phyloP scores from a whole-genome alignment of 2,797 vertebrate species.

The Etheostoma perlongum region DNA sequence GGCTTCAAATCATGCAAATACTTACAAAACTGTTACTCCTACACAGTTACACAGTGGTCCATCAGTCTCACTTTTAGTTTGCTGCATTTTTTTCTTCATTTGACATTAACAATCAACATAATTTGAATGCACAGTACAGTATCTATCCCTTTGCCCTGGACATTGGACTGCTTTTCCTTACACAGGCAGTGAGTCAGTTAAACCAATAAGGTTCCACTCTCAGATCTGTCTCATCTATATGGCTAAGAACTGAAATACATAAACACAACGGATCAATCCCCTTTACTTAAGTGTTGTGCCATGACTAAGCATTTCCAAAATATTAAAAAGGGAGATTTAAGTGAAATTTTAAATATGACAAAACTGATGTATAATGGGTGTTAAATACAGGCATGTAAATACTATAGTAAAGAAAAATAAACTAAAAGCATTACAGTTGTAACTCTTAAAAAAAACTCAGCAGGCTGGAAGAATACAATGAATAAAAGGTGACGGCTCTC shows the following conservation, averaged over 20 bases:
- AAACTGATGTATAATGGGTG: not conserved
- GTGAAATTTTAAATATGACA: not conserved
- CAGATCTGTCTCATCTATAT: constrained; percentile 12
- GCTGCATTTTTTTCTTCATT: not conserved
- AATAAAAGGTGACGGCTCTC: constrained; percentile 23
- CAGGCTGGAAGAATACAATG: not conserved
- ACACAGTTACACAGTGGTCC: not conserved
- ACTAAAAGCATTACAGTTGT: not conserved
- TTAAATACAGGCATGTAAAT: not conserved
- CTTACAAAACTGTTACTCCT: constrained; percentile 19
- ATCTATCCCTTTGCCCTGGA: constrained; percentile 10
- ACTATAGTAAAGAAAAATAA: not conserved
- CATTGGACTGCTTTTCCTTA: constrained; percentile 38
- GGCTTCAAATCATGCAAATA: constrained; percentile 23
- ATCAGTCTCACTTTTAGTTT: not conserved
- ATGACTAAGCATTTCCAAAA: constrained; percentile 36
- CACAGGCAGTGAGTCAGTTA: constrained; percentile 11
- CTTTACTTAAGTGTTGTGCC: constrained; percentile 18
- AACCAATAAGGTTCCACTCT: constrained; percentile 26
- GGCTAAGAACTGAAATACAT: constrained; percentile 17
- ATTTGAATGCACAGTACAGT: not conserved
- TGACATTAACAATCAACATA: not conserved
- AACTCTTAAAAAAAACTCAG: not conserved
- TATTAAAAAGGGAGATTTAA: not conserved
- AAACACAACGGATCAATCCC: constrained; percentile 4